These are phyloP conservation scores for Teleogryllus oceanicus DNA, from an alignment of 2,888 invertebrate species.

Conservation along the genomic window DNA sequence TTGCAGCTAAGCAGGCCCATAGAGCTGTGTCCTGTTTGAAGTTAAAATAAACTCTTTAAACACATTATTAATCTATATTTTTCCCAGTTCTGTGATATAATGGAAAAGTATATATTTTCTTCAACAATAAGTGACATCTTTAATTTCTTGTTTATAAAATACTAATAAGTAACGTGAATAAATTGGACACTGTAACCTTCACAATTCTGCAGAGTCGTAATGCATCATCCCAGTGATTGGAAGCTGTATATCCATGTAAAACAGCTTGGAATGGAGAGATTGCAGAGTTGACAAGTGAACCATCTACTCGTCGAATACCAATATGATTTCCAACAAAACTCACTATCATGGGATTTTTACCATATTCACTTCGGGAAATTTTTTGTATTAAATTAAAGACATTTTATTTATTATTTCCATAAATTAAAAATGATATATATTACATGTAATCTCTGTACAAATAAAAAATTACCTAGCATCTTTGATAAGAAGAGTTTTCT, in stretches of 20 bases:
- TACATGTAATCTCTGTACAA: not conserved
- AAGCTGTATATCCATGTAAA: slow-evolving; percentile 67
- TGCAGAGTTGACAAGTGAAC: slow-evolving; percentile 67
- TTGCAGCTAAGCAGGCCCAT: slow-evolving; percentile 92
- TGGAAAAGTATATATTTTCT: no score
- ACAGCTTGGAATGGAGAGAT: slow-evolving; percentile 48
- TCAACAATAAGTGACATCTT: no score
- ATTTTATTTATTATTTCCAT: not conserved
- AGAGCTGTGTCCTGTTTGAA: slow-evolving; percentile 48
- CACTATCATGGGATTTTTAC: slow-evolving; percentile 76
- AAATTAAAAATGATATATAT: not conserved
- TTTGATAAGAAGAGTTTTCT: slow-evolving; percentile 48
- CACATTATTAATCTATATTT: no score
- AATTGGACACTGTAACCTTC: slow-evolving; percentile 49
- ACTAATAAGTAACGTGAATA: no score
- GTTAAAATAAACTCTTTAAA: no score
- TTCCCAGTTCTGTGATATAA: no score
- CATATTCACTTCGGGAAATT: slow-evolving; percentile 67
- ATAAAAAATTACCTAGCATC: slow-evolving; percentile 46
- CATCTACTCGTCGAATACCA: slow-evolving; percentile 82
- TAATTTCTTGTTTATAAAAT: no score
- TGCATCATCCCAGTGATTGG: slow-evolving; percentile 80
- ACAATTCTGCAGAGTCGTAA: slow-evolving; percentile 71
- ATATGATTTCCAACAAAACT: slow-evolving; percentile 82
- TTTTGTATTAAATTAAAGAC: no score